Conservation (phyloP, 1,140 invertebrate species). For the Aphelenchoides avenae region DNA sequence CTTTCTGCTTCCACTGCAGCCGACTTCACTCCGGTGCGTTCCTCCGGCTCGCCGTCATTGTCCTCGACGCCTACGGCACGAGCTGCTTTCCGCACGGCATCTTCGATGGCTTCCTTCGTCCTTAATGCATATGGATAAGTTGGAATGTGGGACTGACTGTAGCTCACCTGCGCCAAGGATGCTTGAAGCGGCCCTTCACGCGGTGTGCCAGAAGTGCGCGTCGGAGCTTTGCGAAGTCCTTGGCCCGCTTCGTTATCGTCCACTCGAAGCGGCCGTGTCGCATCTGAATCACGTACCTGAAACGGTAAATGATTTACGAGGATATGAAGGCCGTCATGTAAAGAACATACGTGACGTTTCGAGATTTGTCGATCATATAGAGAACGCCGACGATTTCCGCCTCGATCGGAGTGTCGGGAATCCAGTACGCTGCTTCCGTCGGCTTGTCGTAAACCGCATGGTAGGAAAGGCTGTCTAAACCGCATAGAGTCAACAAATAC, state of each 20-base stretch:
- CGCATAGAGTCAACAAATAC: too few relatives aligned
- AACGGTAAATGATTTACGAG: conserved; percentile 12
- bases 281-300: conserved; percentile 62
- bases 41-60: conserved; percentile 25
- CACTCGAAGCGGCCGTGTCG: conserved; percentile 61
- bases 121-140: conserved; percentile 19
- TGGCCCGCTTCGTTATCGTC: conserved; percentile 61
- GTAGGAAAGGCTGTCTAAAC: conserved; percentile 58
- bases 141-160: background rate
- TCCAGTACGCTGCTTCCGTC: conserved; percentile 60
- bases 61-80: too few relatives aligned
- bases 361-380: conserved; percentile 51
- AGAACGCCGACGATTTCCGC: conserved; percentile 57
- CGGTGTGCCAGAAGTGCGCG: conserved; percentile 60
- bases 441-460: conserved; percentile 55
- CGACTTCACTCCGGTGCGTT: too few relatives aligned
- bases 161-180: conserved; percentile 51
- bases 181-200: conserved; percentile 45
- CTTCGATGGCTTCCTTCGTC: conserved; percentile 27
- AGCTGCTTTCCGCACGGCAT: conserved; percentile 28
- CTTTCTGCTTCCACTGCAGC: too few relatives aligned
- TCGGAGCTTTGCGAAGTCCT: conserved; percentile 62
- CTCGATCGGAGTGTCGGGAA: conserved; percentile 56
- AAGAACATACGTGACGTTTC: conserved; percentile 60
- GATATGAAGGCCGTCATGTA: conserved; percentile 57